A percentile compares a stretch with the other conserved stretches of the same genome.
Conservation (phyloP, 2,113 vertebrate species). For the Jacana jacana region DNA sequence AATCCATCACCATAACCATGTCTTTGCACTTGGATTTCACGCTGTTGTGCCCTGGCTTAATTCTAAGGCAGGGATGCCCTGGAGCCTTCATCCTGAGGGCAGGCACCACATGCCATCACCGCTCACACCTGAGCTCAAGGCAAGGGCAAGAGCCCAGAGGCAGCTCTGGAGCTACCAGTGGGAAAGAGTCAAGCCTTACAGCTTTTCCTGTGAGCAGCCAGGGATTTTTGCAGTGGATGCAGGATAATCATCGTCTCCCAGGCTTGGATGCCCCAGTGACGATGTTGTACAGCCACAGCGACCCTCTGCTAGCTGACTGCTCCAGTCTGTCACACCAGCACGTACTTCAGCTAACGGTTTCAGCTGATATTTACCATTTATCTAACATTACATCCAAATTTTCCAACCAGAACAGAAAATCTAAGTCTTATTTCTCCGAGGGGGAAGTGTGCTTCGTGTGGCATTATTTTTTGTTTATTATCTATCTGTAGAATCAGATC, state of each 20-base stretch:
- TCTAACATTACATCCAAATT: neutral
- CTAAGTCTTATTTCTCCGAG: neutral
- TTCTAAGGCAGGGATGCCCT: too few relatives aligned
- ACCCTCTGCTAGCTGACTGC: neutral
- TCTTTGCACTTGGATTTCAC: neutral
- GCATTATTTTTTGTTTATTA: neutral
- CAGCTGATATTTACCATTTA: neutral
- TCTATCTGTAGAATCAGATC: neutral
- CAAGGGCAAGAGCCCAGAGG: neutral
- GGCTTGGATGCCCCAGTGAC: neutral
- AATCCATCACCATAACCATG: neutral
- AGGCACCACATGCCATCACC: too few relatives aligned
- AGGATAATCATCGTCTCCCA: rapidly evolving
- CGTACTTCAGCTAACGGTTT: neutral
- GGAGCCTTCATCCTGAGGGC: too few relatives aligned
- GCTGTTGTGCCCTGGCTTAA: neutral
- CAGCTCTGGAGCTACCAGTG: neutral
- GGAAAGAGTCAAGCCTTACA: too few relatives aligned
- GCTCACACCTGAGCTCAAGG: neutral
- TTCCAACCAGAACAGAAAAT: neutral
- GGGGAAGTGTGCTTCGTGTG: neutral
- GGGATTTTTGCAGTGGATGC: neutral
- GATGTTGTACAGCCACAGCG: rapidly evolving
- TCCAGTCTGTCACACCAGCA: rapidly evolving
- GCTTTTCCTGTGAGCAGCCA: too few relatives aligned